Evolutionary conservation across 2,888 invertebrate genomes (phyloP).

Genomic region (Nipponacmea schrenckii): DNA sequence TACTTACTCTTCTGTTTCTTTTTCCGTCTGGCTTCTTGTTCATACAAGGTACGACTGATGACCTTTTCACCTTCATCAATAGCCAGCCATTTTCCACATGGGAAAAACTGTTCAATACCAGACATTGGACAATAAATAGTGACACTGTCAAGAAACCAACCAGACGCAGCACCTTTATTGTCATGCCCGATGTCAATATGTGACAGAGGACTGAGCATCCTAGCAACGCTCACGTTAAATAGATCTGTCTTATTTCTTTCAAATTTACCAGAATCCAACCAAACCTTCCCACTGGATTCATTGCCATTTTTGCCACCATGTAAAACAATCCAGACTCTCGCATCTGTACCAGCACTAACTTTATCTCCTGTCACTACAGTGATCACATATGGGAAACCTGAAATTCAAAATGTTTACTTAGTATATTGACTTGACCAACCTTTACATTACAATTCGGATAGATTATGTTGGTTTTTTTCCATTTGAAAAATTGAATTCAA

Average conservation of each 20-base stretch:
- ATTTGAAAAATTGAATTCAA: no score
- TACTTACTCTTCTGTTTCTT: conserved; percentile 59
- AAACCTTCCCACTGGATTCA: conserved; percentile 64
- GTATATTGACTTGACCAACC: no score
- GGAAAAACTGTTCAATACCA: conserved; percentile 66
- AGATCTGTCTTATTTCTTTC: conserved; percentile 61
- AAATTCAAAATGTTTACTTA: background rate
- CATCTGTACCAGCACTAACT: conserved; percentile 63
- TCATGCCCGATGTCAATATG: conserved; percentile 67
- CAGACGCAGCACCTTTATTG: conserved; percentile 61
- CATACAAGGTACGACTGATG: conserved; percentile 63
- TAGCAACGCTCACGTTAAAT: conserved; percentile 62
- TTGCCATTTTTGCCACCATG: conserved; percentile 53
- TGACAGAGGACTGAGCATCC: conserved; percentile 61
- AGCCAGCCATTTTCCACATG: conserved; percentile 66
- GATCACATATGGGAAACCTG: conserved; percentile 63
- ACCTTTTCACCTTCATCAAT: conserved; percentile 61
- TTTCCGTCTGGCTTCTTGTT: conserved; percentile 59
- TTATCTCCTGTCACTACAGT: conserved; percentile 64
- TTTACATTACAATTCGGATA: no score
- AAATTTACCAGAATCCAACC: conserved; percentile 64
- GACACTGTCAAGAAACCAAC: conserved; percentile 65
- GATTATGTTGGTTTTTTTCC: no score
- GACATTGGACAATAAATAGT: conserved; percentile 65
- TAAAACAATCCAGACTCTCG: conserved; percentile 61